Base-by-base conservation (phyloP, 2,113 vertebrate species). In the Notothenia coriiceps region DNA sequence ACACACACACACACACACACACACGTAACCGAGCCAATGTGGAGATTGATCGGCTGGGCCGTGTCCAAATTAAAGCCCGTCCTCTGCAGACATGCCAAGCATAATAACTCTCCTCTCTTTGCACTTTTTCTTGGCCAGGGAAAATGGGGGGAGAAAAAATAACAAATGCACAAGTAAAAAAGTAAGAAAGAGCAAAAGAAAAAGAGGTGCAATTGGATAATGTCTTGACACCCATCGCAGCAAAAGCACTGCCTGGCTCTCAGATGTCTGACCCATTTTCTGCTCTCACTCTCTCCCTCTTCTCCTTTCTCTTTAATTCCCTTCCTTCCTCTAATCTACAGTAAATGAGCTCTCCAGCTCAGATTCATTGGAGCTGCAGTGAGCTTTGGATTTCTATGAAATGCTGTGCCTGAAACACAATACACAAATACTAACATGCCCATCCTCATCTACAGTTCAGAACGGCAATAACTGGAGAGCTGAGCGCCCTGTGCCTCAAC, bases 201-300 rank as follows among this genome's bases (percentile, higher is more conserved):
- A 80, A 63, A 22, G 60, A 86, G 35, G 54, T 33, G 62, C 76
- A 61, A 70, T 64, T 57, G 71, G 73, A 86, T 82, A 84, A 79
- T 56, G 82, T 84, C 77, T 79, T 79, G 82, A 87, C 84, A 85
- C 82, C 55, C 73, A 25, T 61, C 1, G 49, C 60, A 84, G 74
- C 72, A 79, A 72, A 74, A 71, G 65, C 63, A 77, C 89, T 55
- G 85, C 64, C 80, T 71, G 52, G 33, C 67, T 89, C 85, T 91
- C 76, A 86, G 65, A 90, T 83, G 88, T 83, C 79, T 91, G 90
- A 94, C 93, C 88, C 86, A 91, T 85, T 94, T 93, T 87, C 77
- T 79, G 52, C 70, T 65, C 79, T 18, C 46, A 1, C 71, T 62
- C 59, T 76, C 22, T 69, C 59, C 43, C 52, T 60, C 62, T 68